These are phyloP conservation scores for Brachirus orientalis DNA, from an alignment of 2,113 vertebrate species.

Conservation along the genomic window DNA sequence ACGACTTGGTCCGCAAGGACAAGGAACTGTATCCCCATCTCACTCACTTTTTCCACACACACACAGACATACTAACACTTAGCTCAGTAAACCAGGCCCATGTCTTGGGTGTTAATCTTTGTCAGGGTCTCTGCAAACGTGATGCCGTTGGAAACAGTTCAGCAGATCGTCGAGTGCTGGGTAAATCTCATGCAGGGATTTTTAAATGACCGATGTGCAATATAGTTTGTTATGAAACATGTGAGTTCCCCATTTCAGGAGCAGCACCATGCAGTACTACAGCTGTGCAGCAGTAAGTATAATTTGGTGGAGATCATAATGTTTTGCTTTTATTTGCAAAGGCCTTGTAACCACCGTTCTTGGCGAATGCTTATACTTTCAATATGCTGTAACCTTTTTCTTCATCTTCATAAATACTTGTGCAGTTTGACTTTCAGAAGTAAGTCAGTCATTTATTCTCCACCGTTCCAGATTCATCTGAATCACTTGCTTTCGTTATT, in stretches of 20 bases:
- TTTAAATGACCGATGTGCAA: no score
- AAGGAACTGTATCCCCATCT: slow-evolving; percentile 98
- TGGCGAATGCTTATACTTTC: background rate
- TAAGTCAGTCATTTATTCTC: no score
- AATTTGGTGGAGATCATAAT: slow-evolving; percentile 13
- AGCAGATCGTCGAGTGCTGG: slow-evolving; percentile 16
- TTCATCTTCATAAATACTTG: no score
- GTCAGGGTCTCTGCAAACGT: background rate
- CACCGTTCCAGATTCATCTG: no score
- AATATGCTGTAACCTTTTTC: no score
- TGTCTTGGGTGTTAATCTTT: slow-evolving; percentile 9
- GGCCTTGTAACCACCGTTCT: background rate
- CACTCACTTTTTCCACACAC: slow-evolving; percentile 33
- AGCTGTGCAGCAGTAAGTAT: slow-evolving; percentile 21
- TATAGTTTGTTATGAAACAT: slow-evolving; percentile 21
- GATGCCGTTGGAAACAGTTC: slow-evolving; percentile 16
- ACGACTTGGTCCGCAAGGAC: slow-evolving; percentile 99
- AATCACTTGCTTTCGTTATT: no score
- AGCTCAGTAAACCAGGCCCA: slow-evolving; percentile 41
- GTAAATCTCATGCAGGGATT: slow-evolving; percentile 32
- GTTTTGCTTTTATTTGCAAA: background rate
- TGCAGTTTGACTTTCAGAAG: no score
- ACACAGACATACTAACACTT: slow-evolving; percentile 14
- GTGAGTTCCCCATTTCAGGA: background rate
- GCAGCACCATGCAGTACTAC: slow-evolving; percentile 6